Conservation (phyloP, 2,797 vertebrate species). For the Cyprinella venusta region DNA sequence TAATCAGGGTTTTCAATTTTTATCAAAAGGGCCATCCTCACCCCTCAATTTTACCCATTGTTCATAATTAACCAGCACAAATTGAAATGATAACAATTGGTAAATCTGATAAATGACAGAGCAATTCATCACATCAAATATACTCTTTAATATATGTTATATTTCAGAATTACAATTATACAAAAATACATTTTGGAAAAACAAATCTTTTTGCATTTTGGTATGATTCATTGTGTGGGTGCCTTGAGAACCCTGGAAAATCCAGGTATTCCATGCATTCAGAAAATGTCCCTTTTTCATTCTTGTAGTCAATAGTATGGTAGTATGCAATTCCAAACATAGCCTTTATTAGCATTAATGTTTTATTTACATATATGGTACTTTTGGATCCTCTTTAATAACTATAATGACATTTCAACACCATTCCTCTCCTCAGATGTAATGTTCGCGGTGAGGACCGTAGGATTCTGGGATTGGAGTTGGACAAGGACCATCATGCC, state of each 20-base stretch:
- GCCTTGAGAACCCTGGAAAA: background rate
- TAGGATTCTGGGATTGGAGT: constrained; percentile 83
- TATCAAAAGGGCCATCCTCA: no score
- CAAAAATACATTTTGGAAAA: no score
- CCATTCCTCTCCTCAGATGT: constrained; percentile 74
- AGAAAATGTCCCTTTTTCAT: constrained; percentile 4
- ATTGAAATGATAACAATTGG: no score
- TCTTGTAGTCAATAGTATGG: background rate
- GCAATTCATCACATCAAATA: no score
- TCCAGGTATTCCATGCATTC: background rate
- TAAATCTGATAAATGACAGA: no score
- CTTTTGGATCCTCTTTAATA: background rate
- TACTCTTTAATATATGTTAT: no score
- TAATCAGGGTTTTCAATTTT: background rate
- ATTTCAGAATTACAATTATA: no score
- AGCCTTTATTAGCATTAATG: constrained; percentile 2
- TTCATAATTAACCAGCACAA: no score
- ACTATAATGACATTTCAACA: background rate
- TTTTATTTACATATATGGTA: background rate
- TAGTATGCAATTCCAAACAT: background rate
- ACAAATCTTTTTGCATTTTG: no score
- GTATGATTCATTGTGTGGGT: no score
- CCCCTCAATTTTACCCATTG: no score
- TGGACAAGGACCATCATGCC: constrained; percentile 86
- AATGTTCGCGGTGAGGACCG: constrained; percentile 79